These are phyloP conservation scores for Cliona cf. orientalis DNA, from an alignment of 37 sponge, comb jelly and placozoan genomes.

Conservation along the genomic window DNA sequence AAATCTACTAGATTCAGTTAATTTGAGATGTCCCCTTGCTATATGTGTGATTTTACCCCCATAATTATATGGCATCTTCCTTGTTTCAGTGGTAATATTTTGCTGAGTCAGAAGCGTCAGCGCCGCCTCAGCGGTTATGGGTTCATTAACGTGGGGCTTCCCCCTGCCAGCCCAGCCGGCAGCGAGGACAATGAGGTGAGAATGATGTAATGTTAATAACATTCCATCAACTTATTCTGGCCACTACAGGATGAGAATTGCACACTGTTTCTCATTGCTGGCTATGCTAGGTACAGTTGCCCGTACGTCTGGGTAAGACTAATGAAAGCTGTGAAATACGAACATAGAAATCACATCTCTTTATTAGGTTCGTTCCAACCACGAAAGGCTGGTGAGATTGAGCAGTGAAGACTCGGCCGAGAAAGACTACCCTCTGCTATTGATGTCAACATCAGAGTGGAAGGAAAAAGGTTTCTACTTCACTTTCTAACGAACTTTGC, in stretches of 20 bases:
- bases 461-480: conserved; percentile 54
- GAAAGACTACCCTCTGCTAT: conserved; percentile 88
- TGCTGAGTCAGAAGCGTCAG: conserved; percentile 69
- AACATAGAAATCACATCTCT: too few relatives aligned
- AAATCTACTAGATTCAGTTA: too few relatives aligned
- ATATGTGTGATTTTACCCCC: too few relatives aligned
- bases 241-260: conserved; percentile 59
- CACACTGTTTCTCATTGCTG: conserved; percentile 90
- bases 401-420: conserved; percentile 44
- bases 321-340: background rate
- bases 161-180: conserved; percentile 86
- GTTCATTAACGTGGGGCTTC: conserved; percentile 88
- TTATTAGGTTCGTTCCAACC: conserved; percentile 78
- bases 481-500: background rate
- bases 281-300: conserved; percentile 72
- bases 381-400: conserved; percentile 71
- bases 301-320: conserved; percentile 91
- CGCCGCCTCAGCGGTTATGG: conserved; percentile 89
- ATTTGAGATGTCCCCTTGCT: too few relatives aligned
- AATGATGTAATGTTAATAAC: background rate
- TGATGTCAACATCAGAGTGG: conserved; percentile 85
- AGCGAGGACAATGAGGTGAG: conserved; percentile 60
- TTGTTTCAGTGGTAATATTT: conserved; percentile 14
- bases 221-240: background rate
- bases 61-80: background rate